phyloP scores from a whole-genome alignment of 23 tunicate species.

The Corella eumyota region DNA sequence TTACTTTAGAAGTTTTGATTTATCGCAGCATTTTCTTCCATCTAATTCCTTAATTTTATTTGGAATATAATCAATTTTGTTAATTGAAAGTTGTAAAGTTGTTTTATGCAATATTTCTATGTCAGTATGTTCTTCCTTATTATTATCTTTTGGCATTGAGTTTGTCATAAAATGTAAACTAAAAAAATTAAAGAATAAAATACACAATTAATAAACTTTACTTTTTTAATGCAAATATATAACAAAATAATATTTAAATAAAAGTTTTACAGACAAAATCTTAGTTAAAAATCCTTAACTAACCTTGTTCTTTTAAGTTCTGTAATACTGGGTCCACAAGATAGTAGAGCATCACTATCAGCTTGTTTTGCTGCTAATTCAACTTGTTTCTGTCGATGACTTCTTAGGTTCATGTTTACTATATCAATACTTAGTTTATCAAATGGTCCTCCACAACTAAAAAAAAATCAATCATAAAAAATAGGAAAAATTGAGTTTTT shows the following conservation, averaged over 20 bases:
- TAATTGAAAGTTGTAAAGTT: conserved; percentile 30
- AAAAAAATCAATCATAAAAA: not conserved
- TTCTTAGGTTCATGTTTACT: conserved; percentile 65
- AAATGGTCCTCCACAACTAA: conserved; percentile 20
- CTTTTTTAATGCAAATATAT: no score
- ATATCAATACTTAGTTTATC: conserved; percentile 36
- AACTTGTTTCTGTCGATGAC: conserved; percentile 52
- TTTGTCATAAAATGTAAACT: no score
- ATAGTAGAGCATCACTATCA: not conserved
- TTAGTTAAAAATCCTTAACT: no score
- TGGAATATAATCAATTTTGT: conserved; percentile 25
- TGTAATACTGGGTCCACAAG: conserved; percentile 34
- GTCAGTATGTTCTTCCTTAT: conserved; percentile 6
- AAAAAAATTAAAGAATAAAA: no score
- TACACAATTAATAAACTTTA: no score
- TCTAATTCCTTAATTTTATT: conserved; percentile 33
- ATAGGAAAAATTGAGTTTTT: not conserved
- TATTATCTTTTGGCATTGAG: no score
- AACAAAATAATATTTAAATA: no score
- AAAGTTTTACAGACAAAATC: no score
- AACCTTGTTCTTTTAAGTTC: conserved; percentile 17
- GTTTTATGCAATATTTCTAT: conserved; percentile 70
- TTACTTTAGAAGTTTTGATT: not conserved
- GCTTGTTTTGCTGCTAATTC: conserved; percentile 31
- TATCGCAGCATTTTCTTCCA: conserved; percentile 32